Base-by-base conservation (phyloP, 2,888 invertebrate species). In the Anodontia alba region DNA sequence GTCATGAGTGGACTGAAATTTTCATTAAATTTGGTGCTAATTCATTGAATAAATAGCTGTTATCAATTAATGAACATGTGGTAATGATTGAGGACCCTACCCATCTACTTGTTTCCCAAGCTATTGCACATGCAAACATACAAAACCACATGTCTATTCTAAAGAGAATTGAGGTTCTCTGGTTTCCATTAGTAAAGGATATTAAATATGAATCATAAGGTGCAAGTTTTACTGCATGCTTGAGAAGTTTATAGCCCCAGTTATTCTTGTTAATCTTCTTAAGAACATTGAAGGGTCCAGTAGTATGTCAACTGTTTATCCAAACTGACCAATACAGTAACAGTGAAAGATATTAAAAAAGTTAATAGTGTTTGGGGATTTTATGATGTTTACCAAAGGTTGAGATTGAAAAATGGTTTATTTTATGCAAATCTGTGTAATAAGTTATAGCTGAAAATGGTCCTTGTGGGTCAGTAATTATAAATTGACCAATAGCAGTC, bases 311-410 rank as follows among this genome's bases (percentile, higher is more conserved):
- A 57, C 57, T 57, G 57, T 57, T 57, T 57, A 57, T 29, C 29
- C 57, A 57, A 57, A 57, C 57, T 57, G 57, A 26, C 57, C 57
- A 57, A n/a, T n/a, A n/a, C n/a, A n/a, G n/a, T n/a, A n/a, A n/a
- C n/a, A n/a, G n/a, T n/a, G n/a, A n/a, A n/a, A n/a, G n/a, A n/a
- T n/a, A n/a, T n/a, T n/a, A n/a, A n/a, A n/a, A n/a, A n/a, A n/a
- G n/a, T n/a, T n/a, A n/a, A n/a, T n/a, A n/a, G n/a, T n/a, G n/a
- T n/a, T n/a, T n/a, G n/a, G n/a, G n/a, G n/a, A n/a, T n/a, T 62
- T 62, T 62, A 62, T 62, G 62, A 62, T 33, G 33, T 62, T 62
- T 20, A 17, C 29, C 33, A 10, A 62, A 29, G 62, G 29, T 62
- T n/a, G 33, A 20, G 29, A 33, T 62, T n/a, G n/a, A n/a, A n/a